Conservation (phyloP, 2,113 vertebrate species). For the Chrysochloris asiatica region DNA sequence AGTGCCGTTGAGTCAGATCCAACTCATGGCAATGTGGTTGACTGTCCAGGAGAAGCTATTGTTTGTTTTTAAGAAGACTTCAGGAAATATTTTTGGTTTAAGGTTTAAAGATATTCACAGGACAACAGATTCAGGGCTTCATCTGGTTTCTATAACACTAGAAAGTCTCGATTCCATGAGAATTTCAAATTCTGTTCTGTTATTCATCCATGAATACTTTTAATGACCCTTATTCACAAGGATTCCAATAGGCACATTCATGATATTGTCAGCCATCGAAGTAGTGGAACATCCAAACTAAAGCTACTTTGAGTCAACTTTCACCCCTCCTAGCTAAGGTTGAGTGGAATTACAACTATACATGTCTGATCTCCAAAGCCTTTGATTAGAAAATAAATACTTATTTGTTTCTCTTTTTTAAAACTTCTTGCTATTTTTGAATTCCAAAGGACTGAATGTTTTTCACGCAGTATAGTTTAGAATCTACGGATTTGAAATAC, state of each 20-base stretch:
- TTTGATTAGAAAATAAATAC: constrained; percentile 10
- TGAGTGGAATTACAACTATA: constrained; percentile 32
- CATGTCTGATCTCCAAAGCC: constrained; percentile 29
- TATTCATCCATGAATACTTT: background rate
- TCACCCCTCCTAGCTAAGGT: background rate
- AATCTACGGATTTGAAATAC: background rate
- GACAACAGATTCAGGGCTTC: background rate
- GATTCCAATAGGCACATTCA: constrained; percentile 8
- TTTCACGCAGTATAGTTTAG: background rate
- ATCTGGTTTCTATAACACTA: background rate
- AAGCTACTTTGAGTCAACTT: constrained; percentile 49
- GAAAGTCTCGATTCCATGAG: background rate
- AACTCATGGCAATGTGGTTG: no score
- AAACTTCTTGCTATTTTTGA: background rate
- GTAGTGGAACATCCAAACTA: constrained; percentile 26
- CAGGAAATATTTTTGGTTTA: background rate
- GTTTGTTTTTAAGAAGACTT: background rate
- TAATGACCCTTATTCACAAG: constrained; percentile 36
- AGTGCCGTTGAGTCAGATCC: no score
- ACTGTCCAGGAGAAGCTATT: background rate
- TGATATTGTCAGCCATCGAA: constrained; percentile 34
- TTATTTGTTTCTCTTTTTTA: constrained; percentile 3
- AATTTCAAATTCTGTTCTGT: background rate
- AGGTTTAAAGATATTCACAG: background rate
- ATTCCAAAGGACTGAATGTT: constrained; percentile 5